A percentile compares a stretch with the other conserved stretches of the same genome.
These are phyloP conservation scores for Watsonalla cultraria DNA, from an alignment of 2,888 invertebrate species.

Conservation along the genomic window DNA sequence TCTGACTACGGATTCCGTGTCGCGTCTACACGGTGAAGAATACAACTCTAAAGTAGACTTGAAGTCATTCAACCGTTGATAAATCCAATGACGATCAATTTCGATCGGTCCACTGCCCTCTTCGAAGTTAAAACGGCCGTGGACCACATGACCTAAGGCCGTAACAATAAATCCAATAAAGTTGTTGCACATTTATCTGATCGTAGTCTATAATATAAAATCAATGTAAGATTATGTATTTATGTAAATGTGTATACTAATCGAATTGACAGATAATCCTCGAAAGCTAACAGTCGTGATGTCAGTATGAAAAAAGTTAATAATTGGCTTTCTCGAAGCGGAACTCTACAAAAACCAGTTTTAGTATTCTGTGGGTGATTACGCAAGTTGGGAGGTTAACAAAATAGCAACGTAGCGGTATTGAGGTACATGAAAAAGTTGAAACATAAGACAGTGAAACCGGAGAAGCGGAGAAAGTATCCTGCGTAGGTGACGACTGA, in stretches of 20 bases:
- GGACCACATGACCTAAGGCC: conserved; percentile 33
- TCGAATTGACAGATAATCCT: conserved; percentile 23
- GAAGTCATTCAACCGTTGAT: conserved; percentile 63
- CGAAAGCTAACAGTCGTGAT: conserved; percentile 40
- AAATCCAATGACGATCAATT: conserved; percentile 60
- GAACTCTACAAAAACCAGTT: conserved; percentile 54
- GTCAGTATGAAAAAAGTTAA: conserved; percentile 32
- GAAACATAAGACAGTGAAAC: conserved; percentile 44
- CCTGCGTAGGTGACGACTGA: conserved; percentile 37
- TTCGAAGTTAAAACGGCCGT: conserved; percentile 44
- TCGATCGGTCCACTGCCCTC: conserved; percentile 54
- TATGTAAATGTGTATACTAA: conserved; percentile 22
- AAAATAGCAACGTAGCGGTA: conserved; percentile 49
- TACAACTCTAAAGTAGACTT: conserved; percentile 50
- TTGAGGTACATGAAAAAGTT: conserved; percentile 48
- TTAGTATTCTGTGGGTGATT: conserved; percentile 48
- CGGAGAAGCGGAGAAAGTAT: conserved; percentile 55
- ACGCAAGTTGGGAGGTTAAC: conserved; percentile 58
- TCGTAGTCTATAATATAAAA: too few species aligned
- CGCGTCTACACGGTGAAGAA: conserved; percentile 70
- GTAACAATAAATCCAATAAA: conserved; percentile 5
- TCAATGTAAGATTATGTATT: conserved; percentile 12
- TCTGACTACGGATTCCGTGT: conserved; percentile 62
- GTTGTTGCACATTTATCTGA: conserved; percentile 8
- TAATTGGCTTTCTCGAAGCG: conserved; percentile 59